Evolutionary conservation across 2,888 invertebrate genomes (phyloP).

Genomic region (Hipparchia sbordonii): DNA sequence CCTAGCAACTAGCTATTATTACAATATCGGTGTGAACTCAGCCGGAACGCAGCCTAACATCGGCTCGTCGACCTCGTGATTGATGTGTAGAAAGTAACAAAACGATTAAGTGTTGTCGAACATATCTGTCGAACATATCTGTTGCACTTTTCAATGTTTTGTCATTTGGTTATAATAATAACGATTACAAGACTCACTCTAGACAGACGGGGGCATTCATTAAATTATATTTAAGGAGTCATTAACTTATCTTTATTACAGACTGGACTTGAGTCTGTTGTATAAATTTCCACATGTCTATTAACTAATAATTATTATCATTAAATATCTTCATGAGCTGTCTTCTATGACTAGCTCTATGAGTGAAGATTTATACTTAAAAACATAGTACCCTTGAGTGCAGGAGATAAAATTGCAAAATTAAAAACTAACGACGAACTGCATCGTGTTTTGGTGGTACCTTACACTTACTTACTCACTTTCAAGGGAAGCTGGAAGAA

Average conservation of each 20-base stretch:
- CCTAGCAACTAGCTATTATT: constrained; percentile 51
- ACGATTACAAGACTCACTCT: not conserved
- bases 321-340: not conserved
- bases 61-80: constrained; percentile 58
- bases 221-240: too few relatives aligned
- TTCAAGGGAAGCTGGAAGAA: too few relatives aligned
- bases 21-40: constrained; percentile 64
- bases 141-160: constrained; percentile 46
- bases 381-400: too few relatives aligned
- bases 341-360: too few relatives aligned
- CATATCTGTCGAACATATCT: constrained; percentile 24
- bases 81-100: constrained; percentile 74
- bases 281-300: not conserved
- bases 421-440: too few relatives aligned
- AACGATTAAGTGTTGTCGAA: constrained; percentile 54
- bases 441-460: too few relatives aligned
- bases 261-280: not conserved
- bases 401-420: too few relatives aligned
- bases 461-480: too few relatives aligned
- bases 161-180: constrained; percentile 26
- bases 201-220: too few relatives aligned
- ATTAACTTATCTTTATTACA: too few relatives aligned
- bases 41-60: constrained; percentile 61
- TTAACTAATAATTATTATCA: not conserved
- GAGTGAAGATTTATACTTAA: too few relatives aligned